phyloP scores from a whole-genome alignment of 1,140 invertebrate species.

The Panagrolaimus sp. region DNA sequence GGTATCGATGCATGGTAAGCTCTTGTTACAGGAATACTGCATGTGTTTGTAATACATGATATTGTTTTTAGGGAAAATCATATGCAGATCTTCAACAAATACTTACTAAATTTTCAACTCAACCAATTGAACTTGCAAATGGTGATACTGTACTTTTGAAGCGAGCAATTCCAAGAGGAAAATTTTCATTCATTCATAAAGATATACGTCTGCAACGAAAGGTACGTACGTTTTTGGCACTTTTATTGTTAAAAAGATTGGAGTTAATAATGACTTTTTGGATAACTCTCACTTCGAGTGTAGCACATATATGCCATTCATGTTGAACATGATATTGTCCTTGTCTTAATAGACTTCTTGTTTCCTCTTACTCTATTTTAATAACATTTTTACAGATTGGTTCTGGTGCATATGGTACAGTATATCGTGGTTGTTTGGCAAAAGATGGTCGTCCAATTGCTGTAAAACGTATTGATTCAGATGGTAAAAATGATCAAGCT shows the following conservation, averaged over 20 bases:
- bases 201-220: slow-evolving; percentile 44
- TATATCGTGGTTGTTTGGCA: slow-evolving; percentile 35
- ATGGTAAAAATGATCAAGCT: slow-evolving; percentile 39
- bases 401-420: slow-evolving; percentile 47
- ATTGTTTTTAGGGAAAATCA: slow-evolving; percentile 12
- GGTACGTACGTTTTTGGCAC: slow-evolving; percentile 16
- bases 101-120: slow-evolving; percentile 18
- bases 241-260: too few species aligned
- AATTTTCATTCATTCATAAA: slow-evolving; percentile 35
- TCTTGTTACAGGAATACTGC: slow-evolving; percentile 15
- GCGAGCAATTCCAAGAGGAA: slow-evolving; percentile 33
- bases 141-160: slow-evolving; percentile 28
- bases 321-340: too few species aligned
- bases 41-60: slow-evolving; percentile 1
- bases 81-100: slow-evolving; percentile 11
- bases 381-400: slow-evolving; percentile 35
- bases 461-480: slow-evolving; percentile 43
- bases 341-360: too few species aligned
- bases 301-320: too few species aligned
- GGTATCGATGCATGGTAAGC: slow-evolving; percentile 8
- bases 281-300: too few species aligned
- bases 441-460: slow-evolving; percentile 31
- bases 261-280: too few species aligned
- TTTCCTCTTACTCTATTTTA: background rate
- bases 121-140: slow-evolving; percentile 16